These are phyloP conservation scores for Stictocephala bisonia DNA, from an alignment of 2,888 invertebrate species.

Conservation along the genomic window DNA sequence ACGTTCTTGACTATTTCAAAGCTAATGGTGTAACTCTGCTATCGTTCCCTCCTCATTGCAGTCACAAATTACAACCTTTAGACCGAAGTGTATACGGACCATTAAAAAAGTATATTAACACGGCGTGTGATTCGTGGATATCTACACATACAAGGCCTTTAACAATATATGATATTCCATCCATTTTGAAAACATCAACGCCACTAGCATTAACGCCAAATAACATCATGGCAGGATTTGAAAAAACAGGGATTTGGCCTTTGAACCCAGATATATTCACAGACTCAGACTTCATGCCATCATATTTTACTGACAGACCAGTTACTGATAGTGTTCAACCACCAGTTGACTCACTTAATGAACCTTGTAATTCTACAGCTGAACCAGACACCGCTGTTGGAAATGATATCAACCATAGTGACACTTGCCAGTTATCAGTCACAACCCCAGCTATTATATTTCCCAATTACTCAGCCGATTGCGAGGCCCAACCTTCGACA, in stretches of 20 bases:
- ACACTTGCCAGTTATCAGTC: no score
- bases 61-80: conserved; percentile 31
- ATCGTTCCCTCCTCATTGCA: conserved; percentile 50
- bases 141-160: conserved; percentile 13
- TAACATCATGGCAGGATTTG: conserved; percentile 40
- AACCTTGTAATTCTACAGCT: no score
- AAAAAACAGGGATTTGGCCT: conserved; percentile 29
- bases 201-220: conserved; percentile 30
- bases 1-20: neutral
- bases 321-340: conserved; percentile 14
- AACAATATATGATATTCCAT: conserved; percentile 42
- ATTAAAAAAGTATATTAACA: conserved; percentile 37
- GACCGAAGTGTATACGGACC: conserved; percentile 47
- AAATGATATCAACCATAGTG: no score
- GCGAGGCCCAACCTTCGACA: neutral
- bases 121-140: conserved; percentile 45
- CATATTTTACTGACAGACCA: no score
- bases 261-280: conserved; percentile 15
- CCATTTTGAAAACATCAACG: conserved; percentile 30
- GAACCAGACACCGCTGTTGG: no score
- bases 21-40: conserved; percentile 46
- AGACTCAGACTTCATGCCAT: conserved; percentile 44
- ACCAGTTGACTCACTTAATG: no score
- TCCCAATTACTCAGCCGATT: neutral
- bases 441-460: neutral